Evolutionary conservation across 1,140 invertebrate genomes (phyloP).

Genomic region (Drosophila navojoa): DNA sequence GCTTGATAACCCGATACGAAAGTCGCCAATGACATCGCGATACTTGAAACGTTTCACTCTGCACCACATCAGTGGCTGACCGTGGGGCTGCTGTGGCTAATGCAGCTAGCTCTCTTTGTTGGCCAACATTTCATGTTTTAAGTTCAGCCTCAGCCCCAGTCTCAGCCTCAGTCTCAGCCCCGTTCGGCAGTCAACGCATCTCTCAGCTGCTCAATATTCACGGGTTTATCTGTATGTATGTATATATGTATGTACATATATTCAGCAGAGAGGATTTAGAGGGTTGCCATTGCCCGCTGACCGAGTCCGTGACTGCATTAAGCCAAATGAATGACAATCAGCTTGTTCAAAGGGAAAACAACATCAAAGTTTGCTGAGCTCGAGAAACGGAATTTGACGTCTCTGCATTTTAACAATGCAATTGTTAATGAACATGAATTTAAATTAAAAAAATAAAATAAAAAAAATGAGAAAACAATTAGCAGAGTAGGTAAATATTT

Average conservation of each 20-base stretch:
- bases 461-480: too few species aligned
- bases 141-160: neutral
- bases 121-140: conserved; percentile 1
- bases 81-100: neutral
- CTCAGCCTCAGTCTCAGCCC: neutral
- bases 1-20: conserved; percentile 1
- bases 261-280: conserved; percentile 72
- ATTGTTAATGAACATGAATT: too few species aligned
- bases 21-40: conserved; percentile 34
- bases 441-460: too few species aligned
- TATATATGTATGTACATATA: too few species aligned
- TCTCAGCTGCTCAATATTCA: conserved; percentile 65
- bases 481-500: too few species aligned
- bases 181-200: conserved; percentile 15
- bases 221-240: conserved; percentile 28
- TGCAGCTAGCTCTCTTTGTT: neutral
- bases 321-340: conserved; percentile 74
- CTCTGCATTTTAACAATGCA: too few species aligned
- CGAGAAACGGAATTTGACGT: neutral
- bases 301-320: neutral
- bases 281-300: conserved; percentile 7
- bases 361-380: conserved; percentile 59
- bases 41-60: conserved; percentile 51
- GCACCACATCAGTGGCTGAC: conserved; percentile 22
- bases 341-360: conserved; percentile 57